Evolutionary conservation across 2,888 invertebrate species (phyloP).

Genomic region (Epistrophe eligans): DNA sequence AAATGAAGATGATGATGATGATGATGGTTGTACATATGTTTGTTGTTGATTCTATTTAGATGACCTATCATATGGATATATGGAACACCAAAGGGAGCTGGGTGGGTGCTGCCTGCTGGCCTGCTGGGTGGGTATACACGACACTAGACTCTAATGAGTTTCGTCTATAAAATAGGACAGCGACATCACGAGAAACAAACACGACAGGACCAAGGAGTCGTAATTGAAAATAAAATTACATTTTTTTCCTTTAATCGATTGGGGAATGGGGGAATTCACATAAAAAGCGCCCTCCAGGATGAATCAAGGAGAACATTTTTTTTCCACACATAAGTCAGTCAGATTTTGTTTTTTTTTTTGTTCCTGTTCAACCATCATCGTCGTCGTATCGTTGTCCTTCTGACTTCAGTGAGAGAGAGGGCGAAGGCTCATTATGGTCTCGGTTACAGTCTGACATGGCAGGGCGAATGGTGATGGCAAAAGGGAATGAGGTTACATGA

Average conservation of each 20-base stretch:
- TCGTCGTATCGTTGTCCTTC: not conserved
- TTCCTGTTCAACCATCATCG: not conserved
- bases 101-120: no score
- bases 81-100: slow-evolving; percentile 19
- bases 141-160: slow-evolving; percentile 53
- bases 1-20: slow-evolving; percentile 53
- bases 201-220: slow-evolving; percentile 52
- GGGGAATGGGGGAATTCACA: slow-evolving; percentile 32
- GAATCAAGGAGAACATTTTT: slow-evolving; percentile 16
- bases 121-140: not conserved
- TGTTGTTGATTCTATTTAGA: slow-evolving; percentile 63
- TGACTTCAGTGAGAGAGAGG: not conserved
- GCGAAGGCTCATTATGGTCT: slow-evolving; percentile 50
- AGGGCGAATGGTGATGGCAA: not conserved
- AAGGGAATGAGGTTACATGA: slow-evolving; percentile 28
- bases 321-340: slow-evolving; percentile 6
- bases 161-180: slow-evolving; percentile 31
- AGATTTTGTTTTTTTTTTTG: not conserved
- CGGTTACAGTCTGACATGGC: not conserved
- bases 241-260: slow-evolving; percentile 67
- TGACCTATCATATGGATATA: slow-evolving; percentile 39
- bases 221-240: slow-evolving; percentile 73
- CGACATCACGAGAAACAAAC: slow-evolving; percentile 25
- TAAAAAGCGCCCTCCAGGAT: slow-evolving; percentile 32
- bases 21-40: slow-evolving; percentile 44